Conservation (phyloP, 2,888 invertebrate genomes). For the Branchellion lobata region DNA sequence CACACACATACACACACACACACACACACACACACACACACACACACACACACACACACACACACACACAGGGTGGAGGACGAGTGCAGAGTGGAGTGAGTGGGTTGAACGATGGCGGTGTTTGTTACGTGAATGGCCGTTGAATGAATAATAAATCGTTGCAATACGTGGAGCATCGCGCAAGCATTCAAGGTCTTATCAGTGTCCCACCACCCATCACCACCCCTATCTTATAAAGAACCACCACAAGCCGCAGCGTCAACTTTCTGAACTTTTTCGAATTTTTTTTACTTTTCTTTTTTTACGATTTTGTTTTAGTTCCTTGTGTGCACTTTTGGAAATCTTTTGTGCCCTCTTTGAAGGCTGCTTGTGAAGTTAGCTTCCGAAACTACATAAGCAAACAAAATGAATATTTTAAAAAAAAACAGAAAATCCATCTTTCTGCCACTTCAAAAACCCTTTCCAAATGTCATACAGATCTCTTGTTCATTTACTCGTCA, state of each 20-base stretch:
- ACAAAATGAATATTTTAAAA: too few relatives aligned
- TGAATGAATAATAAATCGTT: conserved; percentile 8
- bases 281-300: conserved; percentile 31
- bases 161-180: neutral
- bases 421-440: too few relatives aligned
- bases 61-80: too few relatives aligned
- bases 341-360: too few relatives aligned
- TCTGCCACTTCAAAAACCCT: too few relatives aligned
- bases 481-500: too few relatives aligned
- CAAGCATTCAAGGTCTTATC: neutral
- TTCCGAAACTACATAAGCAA: too few relatives aligned
- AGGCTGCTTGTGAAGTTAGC: too few relatives aligned
- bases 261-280: neutral
- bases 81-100: neutral
- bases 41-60: too few relatives aligned
- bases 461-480: too few relatives aligned
- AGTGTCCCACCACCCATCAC: neutral
- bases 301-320: conserved; percentile 13
- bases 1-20: too few relatives aligned
- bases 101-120: conserved; percentile 2
- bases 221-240: neutral
- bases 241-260: neutral
- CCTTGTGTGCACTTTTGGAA: neutral
- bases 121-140: conserved; percentile 10
- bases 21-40: too few relatives aligned